Base-by-base conservation (phyloP, 2,888 invertebrate species). In the Heliconius charithonia region DNA sequence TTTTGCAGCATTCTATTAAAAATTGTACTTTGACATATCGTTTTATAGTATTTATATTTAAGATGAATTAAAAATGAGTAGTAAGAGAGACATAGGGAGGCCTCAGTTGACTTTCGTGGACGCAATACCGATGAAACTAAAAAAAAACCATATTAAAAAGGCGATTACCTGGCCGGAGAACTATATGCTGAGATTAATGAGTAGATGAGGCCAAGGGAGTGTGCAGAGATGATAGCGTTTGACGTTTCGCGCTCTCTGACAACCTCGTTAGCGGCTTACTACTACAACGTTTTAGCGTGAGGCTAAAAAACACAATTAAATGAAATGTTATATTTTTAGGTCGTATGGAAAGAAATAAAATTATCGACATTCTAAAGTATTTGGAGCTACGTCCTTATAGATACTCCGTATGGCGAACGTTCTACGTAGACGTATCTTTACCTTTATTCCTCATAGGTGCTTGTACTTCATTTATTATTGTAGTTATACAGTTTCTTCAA, bases 311-410 rank as follows among this genome's bases (percentile, higher is more conserved):
- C 29, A 56, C 22, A 56, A 56, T 19, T 3, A 56, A 56, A 13
- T 12, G 27, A 13, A 62, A 1, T 67, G 4, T 67, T 25, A 13
- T 1, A 37, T n/a, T 67, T 67, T n/a, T 6, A 67, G 67, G 10
- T 41, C 13, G 12, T 25, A 12, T 13, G n/a, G 67, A 67, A 67
- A 67, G n/a, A 67, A 41, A 67, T 13, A 37, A n/a, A 4, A 37
- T 67, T 12, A 12, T 67, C 13, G 37, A 67, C 3, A 41, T 67
- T n/a, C 41, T 67, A 0, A 41, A 67, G 13, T 67, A 6, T 67
- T 41, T 67, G n/a, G 67, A 67, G 67, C 67, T 67, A 13, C 12
- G 41, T n/a, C 67, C 67, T 41, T 67, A 67, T 13, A 41, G n/a
- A 41, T 67, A 41, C 41, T 67, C 67, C 16, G 41, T 67, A 41